Evolutionary conservation across 2,797 vertebrate species (phyloP).

Genomic region (Siniperca undulata): DNA sequence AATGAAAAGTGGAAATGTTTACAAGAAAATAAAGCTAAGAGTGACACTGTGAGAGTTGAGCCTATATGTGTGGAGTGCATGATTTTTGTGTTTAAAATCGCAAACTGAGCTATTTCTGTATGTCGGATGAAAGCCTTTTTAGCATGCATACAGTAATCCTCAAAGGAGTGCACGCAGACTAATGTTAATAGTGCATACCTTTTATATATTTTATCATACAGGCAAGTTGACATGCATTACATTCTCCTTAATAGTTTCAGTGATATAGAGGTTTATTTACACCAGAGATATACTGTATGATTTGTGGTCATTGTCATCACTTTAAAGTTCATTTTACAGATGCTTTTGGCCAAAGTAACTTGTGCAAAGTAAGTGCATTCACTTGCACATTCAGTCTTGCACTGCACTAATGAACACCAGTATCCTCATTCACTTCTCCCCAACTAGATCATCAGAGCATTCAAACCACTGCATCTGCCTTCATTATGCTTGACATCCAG

Average conservation of each 20-base stretch:
- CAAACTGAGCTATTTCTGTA: conserved; percentile 24
- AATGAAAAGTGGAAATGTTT: conserved; percentile 69
- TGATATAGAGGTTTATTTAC: not conserved
- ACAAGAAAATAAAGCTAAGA: conserved; percentile 53
- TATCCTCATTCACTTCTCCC: not conserved
- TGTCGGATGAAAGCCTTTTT: conserved; percentile 14
- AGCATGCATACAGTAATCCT: conserved; percentile 13
- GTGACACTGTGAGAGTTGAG: conserved; percentile 32
- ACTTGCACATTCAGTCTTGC: not conserved
- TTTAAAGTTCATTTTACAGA: conserved; percentile 5
- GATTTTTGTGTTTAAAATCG: conserved; percentile 27
- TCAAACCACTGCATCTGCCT: not conserved
- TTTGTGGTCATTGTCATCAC: not conserved
- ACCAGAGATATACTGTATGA: not conserved
- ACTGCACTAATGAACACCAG: not conserved
- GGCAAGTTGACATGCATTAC: not conserved
- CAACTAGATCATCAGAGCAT: not conserved
- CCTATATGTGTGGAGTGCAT: conserved; percentile 10
- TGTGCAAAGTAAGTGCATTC: not conserved
- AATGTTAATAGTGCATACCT: not conserved
- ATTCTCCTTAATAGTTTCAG: not conserved
- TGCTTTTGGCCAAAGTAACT: not conserved
- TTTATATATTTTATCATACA: not conserved
- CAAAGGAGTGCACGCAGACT: conserved; percentile 3
- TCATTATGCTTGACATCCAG: not conserved